Evolutionary conservation across 1,140 invertebrate genomes (phyloP), one percentile per base, ranked within the genome.

Genomic region (Piezodorus guildinii): DNA sequence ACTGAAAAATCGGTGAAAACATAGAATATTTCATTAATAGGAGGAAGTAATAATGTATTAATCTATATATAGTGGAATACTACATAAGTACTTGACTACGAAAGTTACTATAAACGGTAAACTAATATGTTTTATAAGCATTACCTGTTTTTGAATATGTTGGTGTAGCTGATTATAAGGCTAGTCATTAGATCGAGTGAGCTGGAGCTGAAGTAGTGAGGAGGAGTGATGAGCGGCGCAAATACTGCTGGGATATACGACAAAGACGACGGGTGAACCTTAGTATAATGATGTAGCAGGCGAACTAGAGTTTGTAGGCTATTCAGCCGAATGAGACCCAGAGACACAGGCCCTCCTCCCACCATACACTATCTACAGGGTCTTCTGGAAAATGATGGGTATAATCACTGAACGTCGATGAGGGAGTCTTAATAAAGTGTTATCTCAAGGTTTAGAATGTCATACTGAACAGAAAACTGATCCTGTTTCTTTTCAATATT

Each of bases 271-370:
- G 52, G 46, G 16, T 65, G 56, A 6, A 58, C 44, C 16, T 10
- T 27, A 6, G 60, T 64, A 49, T 78, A 79, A 44, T 71, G 72
- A 65, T 76, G 73, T 25, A 79, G 71, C 64, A 77, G 75, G 34
- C 73, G 72, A 8, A 74, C 68, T 54, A 78, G 69, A 63, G 76
- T 77, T n/a, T 74, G 73, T n/a, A 79, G 70, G 12, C 76, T 64
- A 62, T 71, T 72, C 51, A 17, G 10, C 17, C 30, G n/a, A 19
- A 60, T 10, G 5, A 60, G 9, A 16, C 52, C 52, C 25, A 60
- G 59, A 15, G 59, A 43, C 30, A 39, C n/a, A 16, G 30, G 25
- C 30, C 25, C 25, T 60, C 59, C 10, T 17, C 25, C n/a, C 25
- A 17, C 59, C 59, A 43, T 5, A 17, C n/a, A 17, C 25, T 43